These are phyloP conservation scores for Paralichthys olivaceus DNA, from an alignment of 2,113 vertebrate genomes.

Conservation along the genomic window DNA sequence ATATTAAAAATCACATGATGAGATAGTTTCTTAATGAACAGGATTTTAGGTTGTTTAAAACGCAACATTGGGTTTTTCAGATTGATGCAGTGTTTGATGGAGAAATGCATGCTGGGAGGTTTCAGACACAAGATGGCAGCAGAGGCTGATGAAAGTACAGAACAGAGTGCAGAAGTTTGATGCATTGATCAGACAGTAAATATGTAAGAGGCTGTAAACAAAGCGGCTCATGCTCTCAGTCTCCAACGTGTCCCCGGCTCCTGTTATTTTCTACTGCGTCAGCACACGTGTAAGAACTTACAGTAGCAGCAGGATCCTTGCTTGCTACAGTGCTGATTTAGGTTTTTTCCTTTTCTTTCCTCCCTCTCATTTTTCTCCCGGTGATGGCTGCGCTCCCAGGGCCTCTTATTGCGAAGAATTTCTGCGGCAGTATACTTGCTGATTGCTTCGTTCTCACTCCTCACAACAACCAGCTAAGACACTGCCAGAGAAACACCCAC, in stretches of 20 bases:
- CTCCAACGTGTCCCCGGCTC: constrained; percentile 12
- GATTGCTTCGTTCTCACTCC: constrained; percentile 96
- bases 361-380: background rate
- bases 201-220: constrained; percentile 19
- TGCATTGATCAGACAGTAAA: constrained; percentile 32
- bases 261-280: constrained; percentile 9
- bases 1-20: background rate
- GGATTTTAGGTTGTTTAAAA: background rate
- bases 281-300: constrained; percentile 40
- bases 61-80: background rate
- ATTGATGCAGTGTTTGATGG: background rate
- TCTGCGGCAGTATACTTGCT: constrained; percentile 99
- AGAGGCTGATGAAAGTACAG: constrained; percentile 39
- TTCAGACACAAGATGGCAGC: constrained; percentile 75
- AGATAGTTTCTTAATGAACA: constrained; percentile 5
- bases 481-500: constrained; percentile 99
- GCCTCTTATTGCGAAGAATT: constrained; percentile 90
- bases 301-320: constrained; percentile 20
- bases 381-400: constrained; percentile 24
- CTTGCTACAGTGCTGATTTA: background rate
- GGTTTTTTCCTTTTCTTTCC: background rate
- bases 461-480: constrained; percentile 99
- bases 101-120: background rate
- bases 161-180: constrained; percentile 28
- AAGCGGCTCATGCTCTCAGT: constrained; percentile 32